Conservation (phyloP, 2,888 invertebrate species). For the Plebejus argus region DNA sequence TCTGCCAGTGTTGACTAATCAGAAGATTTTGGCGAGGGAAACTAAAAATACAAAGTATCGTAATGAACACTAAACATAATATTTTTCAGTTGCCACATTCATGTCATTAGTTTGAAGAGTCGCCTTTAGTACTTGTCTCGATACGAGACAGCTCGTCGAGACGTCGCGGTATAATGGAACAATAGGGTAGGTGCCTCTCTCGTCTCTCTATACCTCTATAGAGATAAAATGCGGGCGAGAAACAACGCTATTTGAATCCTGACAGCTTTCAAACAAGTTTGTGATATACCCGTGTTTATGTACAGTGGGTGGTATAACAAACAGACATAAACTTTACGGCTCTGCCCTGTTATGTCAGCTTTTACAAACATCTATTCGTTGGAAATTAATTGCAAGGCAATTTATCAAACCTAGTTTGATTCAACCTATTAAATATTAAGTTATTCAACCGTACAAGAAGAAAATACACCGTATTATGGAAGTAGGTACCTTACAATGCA, state of each 20-base stretch:
- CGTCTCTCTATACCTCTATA: conserved; percentile 1
- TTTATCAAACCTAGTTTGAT: background rate
- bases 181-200: conserved; percentile 31
- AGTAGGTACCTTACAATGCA: too few species aligned
- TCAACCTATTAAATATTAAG: background rate
- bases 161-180: conserved; percentile 31
- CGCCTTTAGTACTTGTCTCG: conserved; percentile 33
- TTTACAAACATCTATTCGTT: conserved; percentile 3
- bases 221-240: conserved; percentile 21
- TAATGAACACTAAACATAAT: background rate
- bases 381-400: background rate
- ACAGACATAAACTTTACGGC: conserved; percentile 20
- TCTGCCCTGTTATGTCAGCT: conserved; percentile 8
- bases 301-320: conserved; percentile 18
- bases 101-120: conserved; percentile 35
- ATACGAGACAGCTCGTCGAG: conserved; percentile 32
- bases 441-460: too few species aligned
- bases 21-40: conserved; percentile 6
- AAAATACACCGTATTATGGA: too few species aligned
- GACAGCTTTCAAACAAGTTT: conserved; percentile 31
- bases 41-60: conserved; percentile 12
- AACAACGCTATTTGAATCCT: conserved; percentile 22
- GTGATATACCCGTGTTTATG: conserved; percentile 27
- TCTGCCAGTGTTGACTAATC: background rate
- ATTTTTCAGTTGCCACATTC: conserved; percentile 26